phyloP scores from a whole-genome alignment of 2,797 vertebrate species.

The Coccyzus lansbergi region DNA sequence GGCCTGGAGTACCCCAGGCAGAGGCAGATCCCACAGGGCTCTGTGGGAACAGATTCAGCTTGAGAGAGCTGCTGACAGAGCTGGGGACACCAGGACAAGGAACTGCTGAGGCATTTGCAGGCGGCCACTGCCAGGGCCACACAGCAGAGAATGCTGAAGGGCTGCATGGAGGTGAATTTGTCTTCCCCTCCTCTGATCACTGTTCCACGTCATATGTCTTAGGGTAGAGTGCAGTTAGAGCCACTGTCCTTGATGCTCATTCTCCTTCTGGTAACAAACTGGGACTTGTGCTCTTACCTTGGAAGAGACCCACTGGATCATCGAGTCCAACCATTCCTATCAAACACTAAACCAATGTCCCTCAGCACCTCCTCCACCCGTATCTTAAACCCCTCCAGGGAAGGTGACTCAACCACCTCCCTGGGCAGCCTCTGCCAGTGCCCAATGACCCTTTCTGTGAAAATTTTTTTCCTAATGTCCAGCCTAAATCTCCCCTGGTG shows the following conservation, averaged over 20 bases:
- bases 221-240: not conserved
- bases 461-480: too few species aligned
- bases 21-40: not conserved
- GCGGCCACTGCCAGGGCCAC: not conserved
- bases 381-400: too few species aligned
- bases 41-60: not conserved
- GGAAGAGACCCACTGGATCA: too few species aligned
- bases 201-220: not conserved
- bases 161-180: slow-evolving; percentile 11
- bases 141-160: slow-evolving; percentile 1
- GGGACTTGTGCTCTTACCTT: rapidly evolving
- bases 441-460: too few species aligned
- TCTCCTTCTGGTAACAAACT: not conserved
- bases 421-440: too few species aligned
- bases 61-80: not conserved
- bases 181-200: not conserved
- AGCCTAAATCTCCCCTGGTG: too few species aligned
- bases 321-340: too few species aligned
- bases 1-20: not conserved
- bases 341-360: too few species aligned
- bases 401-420: too few species aligned
- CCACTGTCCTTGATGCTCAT: not conserved
- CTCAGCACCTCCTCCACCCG: too few species aligned
- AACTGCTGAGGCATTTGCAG: not conserved
- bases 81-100: not conserved